Base-by-base conservation (phyloP, 2,888 invertebrate genomes). In the Ormyrus thymus region DNA sequence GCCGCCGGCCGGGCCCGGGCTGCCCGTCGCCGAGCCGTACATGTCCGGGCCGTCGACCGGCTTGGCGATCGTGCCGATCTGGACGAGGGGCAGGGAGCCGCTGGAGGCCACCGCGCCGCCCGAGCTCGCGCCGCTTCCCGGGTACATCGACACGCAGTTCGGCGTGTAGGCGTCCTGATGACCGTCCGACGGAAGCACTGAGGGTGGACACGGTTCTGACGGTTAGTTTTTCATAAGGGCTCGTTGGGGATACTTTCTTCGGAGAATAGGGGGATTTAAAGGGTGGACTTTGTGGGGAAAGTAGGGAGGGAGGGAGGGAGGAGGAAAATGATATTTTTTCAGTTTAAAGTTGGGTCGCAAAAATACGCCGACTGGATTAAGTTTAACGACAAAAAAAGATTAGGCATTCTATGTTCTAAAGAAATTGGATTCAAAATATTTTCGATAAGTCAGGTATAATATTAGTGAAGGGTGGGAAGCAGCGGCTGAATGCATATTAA, bases 121-220 rank as follows among this genome's bases (percentile, higher is more conserved):
- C 84, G 76, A 10, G 84, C 79, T 0, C 29, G 80, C 61, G 64
- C 79, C 86, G 81, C 87, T 87, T 11, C 86, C 83, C 0, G 89
- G 84, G 62, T 89, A 90, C 88, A 89, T 89, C 71, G 90, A 85
- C 45, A 89, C 86, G 82, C 89, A 89, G 78, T 88, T 89, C 7
- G 89, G 87, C 68, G 88, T 87, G 82, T 90, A 89, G 1, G 88
- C 86, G 76, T 90, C 89, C 70, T 89, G 81, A 80, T 83, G 84
- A 86, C 90, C 88, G 75, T 87, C 84, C 56, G 90, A 85, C 74
- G 90, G 83, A 77, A 90, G 88, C 71, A 89, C 88, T 89, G 65
- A 4, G 10, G 7, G 59, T 29, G 29, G 29, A 29, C n/a, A 29
- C 29, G 29, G 29, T 29, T 29, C 51, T 29, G 1, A 43, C 48